A percentile compares a stretch with the other conserved stretches of the same genome.
Evolutionary conservation across 2,888 invertebrate genomes (phyloP).

Genomic region (Camptogramma bilineatum): DNA sequence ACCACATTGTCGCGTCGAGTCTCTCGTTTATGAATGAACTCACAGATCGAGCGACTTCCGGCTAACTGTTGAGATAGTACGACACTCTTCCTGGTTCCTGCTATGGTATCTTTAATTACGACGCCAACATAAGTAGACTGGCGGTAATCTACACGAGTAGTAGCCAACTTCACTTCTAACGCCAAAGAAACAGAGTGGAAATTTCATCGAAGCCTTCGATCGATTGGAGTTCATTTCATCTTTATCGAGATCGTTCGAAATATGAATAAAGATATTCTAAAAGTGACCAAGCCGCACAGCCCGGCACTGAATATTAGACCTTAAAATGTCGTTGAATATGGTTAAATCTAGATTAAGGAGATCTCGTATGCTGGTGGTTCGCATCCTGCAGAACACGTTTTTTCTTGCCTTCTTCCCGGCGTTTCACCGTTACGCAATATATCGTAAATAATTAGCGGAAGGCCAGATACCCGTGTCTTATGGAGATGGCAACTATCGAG

Average conservation of each 20-base stretch:
- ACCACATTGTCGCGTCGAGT: slow-evolving; percentile 75
- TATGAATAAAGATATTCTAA: slow-evolving; percentile 84
- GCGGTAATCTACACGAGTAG: slow-evolving; percentile 43
- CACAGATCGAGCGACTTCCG: slow-evolving; percentile 84
- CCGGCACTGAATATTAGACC: slow-evolving; percentile 59
- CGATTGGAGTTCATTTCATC: slow-evolving; percentile 72
- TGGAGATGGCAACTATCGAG: slow-evolving; percentile 78
- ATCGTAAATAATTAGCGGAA: slow-evolving; percentile 86
- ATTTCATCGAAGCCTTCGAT: slow-evolving; percentile 52
- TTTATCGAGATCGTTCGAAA: slow-evolving; percentile 81
- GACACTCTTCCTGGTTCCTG: slow-evolving; percentile 86
- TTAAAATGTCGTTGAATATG: slow-evolving; percentile 55
- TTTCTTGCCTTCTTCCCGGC: slow-evolving; percentile 82
- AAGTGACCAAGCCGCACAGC: slow-evolving; percentile 66
- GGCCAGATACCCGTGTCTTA: slow-evolving; percentile 84
- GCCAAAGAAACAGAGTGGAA: slow-evolving; percentile 58
- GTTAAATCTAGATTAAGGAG: slow-evolving; percentile 55
- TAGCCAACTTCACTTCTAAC: slow-evolving; percentile 55
- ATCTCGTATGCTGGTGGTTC: slow-evolving; percentile 62
- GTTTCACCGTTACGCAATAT: slow-evolving; percentile 85
- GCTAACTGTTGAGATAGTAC: slow-evolving; percentile 85
- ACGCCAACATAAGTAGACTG: slow-evolving; percentile 74
- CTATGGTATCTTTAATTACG: slow-evolving; percentile 83
- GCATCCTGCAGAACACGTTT: slow-evolving; percentile 82
- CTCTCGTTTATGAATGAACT: slow-evolving; percentile 84